Evolutionary conservation across 2,113 vertebrate species (phyloP).

Genomic region (Zapus hudsonius): DNA sequence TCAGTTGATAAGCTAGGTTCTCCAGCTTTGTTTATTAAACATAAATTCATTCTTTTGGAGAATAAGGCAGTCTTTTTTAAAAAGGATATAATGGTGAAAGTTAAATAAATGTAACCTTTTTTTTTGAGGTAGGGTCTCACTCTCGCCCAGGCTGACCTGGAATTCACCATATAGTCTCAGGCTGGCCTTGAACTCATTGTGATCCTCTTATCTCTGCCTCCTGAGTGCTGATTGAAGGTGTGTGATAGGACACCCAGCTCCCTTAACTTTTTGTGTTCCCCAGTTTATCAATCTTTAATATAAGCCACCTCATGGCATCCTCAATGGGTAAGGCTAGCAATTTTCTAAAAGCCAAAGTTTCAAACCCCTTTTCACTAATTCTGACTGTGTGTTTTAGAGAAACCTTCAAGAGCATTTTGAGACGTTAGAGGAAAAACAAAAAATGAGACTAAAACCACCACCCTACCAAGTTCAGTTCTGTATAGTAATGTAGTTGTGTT

Average conservation of each 20-base stretch:
- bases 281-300: not conserved
- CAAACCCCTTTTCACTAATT: not conserved
- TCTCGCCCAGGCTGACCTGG: no score
- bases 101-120: slow-evolving; percentile 13
- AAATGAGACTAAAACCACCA: not conserved
- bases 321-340: not conserved
- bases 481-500: not conserved
- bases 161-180: no score
- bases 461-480: not conserved
- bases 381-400: not conserved
- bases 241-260: no score
- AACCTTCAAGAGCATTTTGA: not conserved
- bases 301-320: not conserved
- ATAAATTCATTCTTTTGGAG: slow-evolving; percentile 1
- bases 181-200: no score
- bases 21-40: slow-evolving; percentile 24
- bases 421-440: not conserved
- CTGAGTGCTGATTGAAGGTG: no score
- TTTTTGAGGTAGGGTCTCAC: no score
- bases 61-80: not conserved
- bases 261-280: not conserved
- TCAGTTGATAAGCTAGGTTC: not conserved
- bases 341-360: slow-evolving; percentile 33
- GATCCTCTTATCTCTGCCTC: no score
- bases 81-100: not conserved